Conservation (phyloP, 2,888 invertebrate genomes). For the Linyphia triangularis region DNA sequence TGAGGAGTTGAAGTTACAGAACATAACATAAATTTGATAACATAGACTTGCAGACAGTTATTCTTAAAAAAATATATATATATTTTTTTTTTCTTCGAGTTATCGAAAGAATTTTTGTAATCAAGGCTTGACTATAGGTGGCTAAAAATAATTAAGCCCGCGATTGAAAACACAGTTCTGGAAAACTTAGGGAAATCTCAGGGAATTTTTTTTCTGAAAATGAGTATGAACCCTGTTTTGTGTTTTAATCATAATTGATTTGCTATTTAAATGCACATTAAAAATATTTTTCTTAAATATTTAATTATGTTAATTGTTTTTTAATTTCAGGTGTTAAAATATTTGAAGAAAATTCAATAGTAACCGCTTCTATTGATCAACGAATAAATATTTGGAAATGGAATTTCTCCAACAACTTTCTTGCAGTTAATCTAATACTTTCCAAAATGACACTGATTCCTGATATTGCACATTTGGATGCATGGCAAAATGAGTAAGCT, state of each 20-base stretch:
- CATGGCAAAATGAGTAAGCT: conserved; percentile 51
- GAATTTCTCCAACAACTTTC: conserved; percentile 76
- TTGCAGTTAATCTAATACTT: background rate
- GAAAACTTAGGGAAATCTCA: too few species aligned
- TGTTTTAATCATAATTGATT: too few species aligned
- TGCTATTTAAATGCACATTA: background rate
- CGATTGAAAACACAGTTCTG: too few species aligned
- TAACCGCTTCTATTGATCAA: conserved; percentile 85
- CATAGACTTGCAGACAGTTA: too few species aligned
- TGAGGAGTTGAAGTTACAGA: too few species aligned
- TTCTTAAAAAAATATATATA: background rate
- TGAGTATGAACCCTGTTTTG: too few species aligned
- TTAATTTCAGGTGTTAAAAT: conserved; percentile 77
- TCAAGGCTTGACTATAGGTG: too few species aligned
- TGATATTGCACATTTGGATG: conserved; percentile 67
- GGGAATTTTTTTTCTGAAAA: too few species aligned
- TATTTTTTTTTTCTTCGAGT: background rate
- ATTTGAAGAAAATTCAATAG: conserved; percentile 80
- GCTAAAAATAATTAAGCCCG: too few species aligned
- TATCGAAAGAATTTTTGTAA: background rate
- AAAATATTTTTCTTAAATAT: background rate
- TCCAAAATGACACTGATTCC: conserved; percentile 66
- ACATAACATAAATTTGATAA: too few species aligned
- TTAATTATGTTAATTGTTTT: background rate
- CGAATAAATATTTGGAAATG: conserved; percentile 83